Evolutionary conservation across 2,888 invertebrate genomes (phyloP).

Genomic region (Imbricaverruca yamaguchii): DNA sequence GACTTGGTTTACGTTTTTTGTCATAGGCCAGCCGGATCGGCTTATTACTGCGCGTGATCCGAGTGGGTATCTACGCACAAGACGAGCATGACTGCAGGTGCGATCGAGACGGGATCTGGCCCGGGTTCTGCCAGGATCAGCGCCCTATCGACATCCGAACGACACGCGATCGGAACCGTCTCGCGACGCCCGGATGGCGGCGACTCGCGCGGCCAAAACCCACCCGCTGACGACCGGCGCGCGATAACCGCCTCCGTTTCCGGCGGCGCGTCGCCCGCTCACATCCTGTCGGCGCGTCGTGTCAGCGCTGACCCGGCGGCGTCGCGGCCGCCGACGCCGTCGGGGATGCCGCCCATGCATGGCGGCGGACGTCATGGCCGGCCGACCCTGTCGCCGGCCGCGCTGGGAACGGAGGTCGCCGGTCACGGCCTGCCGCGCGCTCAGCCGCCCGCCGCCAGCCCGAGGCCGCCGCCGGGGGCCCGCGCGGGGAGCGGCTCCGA

Average conservation of each 20-base stretch:
- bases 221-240: neutral
- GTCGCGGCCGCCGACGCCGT: neutral
- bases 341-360: neutral
- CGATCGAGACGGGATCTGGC: too few species aligned
- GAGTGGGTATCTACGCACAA: too few species aligned
- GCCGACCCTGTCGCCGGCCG: constrained; percentile 5
- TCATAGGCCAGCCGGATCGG: too few species aligned
- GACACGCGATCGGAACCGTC: too few species aligned
- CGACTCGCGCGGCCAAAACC: too few species aligned
- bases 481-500: too few species aligned
- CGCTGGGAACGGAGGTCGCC: constrained; percentile 12
- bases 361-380: constrained; percentile 1
- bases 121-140: too few species aligned
- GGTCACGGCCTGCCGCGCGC: neutral
- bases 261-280: neutral
- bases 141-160: too few species aligned
- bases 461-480: neutral
- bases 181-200: too few species aligned
- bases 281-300: neutral
- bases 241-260: neutral
- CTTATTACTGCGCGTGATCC: too few species aligned
- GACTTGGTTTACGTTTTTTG: too few species aligned
- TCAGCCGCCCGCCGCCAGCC: neutral
- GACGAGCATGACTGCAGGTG: too few species aligned
- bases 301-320: neutral